Evolutionary conservation across 2,888 invertebrate species (phyloP).

Genomic region (Acanthoscelides obtectus): DNA sequence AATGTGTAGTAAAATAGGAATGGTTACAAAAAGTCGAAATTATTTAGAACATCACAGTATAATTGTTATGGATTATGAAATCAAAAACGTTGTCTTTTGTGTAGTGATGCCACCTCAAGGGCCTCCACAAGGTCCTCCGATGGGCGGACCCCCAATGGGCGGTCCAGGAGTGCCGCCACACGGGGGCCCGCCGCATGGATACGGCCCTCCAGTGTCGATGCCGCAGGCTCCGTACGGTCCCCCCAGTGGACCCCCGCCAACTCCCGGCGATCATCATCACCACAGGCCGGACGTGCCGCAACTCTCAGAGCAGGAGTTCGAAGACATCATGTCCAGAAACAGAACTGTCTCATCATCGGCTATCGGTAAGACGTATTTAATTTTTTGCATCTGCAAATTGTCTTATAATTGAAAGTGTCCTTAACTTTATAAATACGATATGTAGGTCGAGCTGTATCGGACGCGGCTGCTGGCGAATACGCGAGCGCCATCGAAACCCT

Average conservation of each 20-base stretch:
- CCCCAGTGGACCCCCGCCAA: conserved; percentile 49
- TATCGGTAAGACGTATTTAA: conserved; percentile 53
- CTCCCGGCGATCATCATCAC: conserved; percentile 58
- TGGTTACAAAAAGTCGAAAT: too few species aligned
- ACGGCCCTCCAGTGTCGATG: conserved; percentile 58
- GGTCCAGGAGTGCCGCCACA: conserved; percentile 55
- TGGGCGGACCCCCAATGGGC: conserved; percentile 58
- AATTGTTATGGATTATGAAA: too few species aligned
- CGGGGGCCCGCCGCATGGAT: conserved; percentile 55
- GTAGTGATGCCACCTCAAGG: conserved; percentile 59
- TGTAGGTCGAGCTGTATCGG: conserved; percentile 77
- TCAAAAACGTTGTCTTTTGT: too few species aligned
- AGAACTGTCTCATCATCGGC: conserved; percentile 96
- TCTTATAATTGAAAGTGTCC: not conserved
- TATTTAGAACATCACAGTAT: too few species aligned
- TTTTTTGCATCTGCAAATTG: not conserved
- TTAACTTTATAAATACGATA: not conserved
- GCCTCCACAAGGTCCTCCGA: conserved; percentile 56
- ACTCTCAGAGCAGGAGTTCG: conserved; percentile 91
- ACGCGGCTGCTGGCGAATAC: conserved; percentile 96
- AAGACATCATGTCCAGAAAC: conserved; percentile 96
- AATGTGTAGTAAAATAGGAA: too few species aligned
- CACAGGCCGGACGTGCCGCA: conserved; percentile 57
- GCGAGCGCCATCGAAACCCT: conserved; percentile 98
- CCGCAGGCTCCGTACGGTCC: conserved; percentile 55